Base-by-base conservation (phyloP, 2,888 invertebrate species). In the Eupelmus urozonus region DNA sequence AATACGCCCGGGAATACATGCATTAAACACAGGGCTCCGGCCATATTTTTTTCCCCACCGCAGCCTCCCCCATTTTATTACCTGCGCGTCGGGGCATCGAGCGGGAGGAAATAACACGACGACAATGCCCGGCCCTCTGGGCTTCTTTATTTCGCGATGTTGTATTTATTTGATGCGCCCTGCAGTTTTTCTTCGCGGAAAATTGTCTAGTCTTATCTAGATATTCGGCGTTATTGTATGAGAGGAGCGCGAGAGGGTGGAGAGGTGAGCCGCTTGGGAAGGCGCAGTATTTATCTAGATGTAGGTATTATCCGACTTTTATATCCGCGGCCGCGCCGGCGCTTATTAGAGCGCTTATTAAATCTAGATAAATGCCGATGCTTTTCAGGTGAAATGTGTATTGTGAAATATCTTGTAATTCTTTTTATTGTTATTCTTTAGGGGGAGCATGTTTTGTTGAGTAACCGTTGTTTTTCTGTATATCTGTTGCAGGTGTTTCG, bases 221-320 rank as follows among this genome's bases (percentile, higher is more conserved):
- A 70, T 65, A 63, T 27, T 45, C 67, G 29, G 16, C 13, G 4
- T 34, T 34, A 5, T 34, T n/a, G n/a, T n/a, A n/a, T n/a, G n/a
- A n/a, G n/a, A n/a, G n/a, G n/a, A n/a, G n/a, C n/a, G n/a, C n/a
- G n/a, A n/a, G n/a, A n/a, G n/a, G n/a, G n/a, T n/a, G n/a, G n/a
- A n/a, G n/a, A n/a, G n/a, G n/a, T n/a, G n/a, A n/a, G n/a, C n/a
- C n/a, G n/a, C n/a, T n/a, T n/a, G n/a, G n/a, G n/a, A n/a, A n/a
- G n/a, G n/a, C n/a, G n/a, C n/a, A n/a, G n/a, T n/a, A n/a, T 63
- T 18, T 55, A 72, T 72, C 63, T 63, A 53, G 63, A 72, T 42
- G 42, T 34, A 34, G 9, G n/a, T 53, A 62, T 66, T 66, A 53
- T 66, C 66, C 34, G 34, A 62, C n/a, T 62, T 62, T 42, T 62